A percentile compares a stretch with the other conserved stretches of the same genome.
Conservation (phyloP, 1,140 invertebrate genomes). For the Papilio machaon region DNA sequence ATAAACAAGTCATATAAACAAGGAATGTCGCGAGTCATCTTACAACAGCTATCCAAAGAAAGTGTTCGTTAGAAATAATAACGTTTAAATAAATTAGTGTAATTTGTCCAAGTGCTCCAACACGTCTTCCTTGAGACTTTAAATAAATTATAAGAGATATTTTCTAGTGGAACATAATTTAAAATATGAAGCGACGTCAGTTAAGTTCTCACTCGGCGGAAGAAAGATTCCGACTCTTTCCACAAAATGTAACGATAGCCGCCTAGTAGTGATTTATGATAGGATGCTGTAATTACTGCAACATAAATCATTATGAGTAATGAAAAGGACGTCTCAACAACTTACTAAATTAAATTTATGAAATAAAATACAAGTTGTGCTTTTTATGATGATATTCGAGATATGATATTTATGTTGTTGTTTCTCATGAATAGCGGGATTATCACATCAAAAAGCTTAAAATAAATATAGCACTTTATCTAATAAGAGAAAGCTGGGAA, state of each 20-base stretch:
- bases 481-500: background rate
- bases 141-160: constrained; percentile 53
- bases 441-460: background rate
- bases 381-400: background rate
- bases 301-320: constrained; percentile 15
- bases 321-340: background rate
- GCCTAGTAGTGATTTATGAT: constrained; percentile 16
- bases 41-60: constrained; percentile 50
- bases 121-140: constrained; percentile 47
- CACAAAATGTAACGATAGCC: constrained; percentile 41
- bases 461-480: background rate
- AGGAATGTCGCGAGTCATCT: constrained; percentile 58
- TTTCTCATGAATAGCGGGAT: too few relatives aligned
- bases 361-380: background rate
- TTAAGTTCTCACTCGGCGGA: background rate
- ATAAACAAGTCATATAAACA: constrained; percentile 66
- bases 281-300: constrained; percentile 20
- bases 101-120: constrained; percentile 54
- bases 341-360: background rate
- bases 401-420: too few relatives aligned
- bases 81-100: constrained; percentile 65
- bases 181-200: constrained; percentile 36
- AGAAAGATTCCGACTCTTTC: constrained; percentile 40
- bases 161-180: constrained; percentile 47
- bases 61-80: constrained; percentile 60